Evolutionary conservation across 2,113 vertebrate species (phyloP).

Genomic region (Lagopus leucura): DNA sequence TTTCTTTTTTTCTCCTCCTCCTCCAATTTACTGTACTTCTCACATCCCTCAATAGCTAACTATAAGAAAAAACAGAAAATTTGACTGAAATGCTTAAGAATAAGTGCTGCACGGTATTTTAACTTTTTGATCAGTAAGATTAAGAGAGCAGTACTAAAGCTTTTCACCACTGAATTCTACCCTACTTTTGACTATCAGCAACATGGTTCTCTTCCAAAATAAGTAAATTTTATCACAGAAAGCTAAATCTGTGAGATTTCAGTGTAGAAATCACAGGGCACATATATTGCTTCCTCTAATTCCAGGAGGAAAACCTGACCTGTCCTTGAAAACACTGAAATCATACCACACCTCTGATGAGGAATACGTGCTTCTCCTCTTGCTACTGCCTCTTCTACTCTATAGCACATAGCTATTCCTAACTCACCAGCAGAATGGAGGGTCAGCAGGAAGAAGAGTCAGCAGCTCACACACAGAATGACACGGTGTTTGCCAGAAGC

Average conservation of each 20-base stretch:
- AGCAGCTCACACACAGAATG: neutral
- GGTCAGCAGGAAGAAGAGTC: rapidly evolving
- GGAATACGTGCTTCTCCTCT: neutral
- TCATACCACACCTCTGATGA: rapidly evolving
- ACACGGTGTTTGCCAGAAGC: neutral
- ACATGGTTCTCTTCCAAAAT: neutral
- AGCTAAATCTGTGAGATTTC: neutral
- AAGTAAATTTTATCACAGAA: neutral
- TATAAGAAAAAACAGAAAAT: neutral
- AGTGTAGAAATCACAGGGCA: neutral
- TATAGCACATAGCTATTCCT: rapidly evolving
- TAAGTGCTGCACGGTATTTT: neutral
- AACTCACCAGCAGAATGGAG: neutral
- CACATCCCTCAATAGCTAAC: neutral
- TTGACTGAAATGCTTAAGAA: neutral
- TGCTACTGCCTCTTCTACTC: neutral
- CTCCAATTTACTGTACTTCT: neutral
- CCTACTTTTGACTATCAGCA: neutral
- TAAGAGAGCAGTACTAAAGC: neutral
- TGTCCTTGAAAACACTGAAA: neutral
- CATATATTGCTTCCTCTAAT: neutral
- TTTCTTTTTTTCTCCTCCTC: neutral
- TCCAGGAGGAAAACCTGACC: neutral
- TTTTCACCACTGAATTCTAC: neutral
- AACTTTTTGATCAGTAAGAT: neutral